Evolutionary conservation across 2,888 invertebrate species (phyloP), one percentile per base, ranked within the genome.

Genomic region (Colletes collaris): DNA sequence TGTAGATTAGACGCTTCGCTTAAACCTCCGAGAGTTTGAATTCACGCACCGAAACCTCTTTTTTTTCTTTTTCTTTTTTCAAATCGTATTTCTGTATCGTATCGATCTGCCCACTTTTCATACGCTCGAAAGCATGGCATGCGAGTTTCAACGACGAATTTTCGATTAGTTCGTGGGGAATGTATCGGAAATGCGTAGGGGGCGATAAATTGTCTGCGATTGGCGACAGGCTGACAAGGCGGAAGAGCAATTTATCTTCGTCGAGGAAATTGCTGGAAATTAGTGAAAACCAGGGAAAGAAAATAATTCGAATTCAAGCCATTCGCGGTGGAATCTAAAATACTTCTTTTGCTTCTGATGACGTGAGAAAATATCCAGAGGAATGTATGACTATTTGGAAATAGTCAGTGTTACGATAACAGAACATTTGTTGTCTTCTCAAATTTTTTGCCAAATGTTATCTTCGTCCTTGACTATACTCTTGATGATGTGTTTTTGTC

Each of bases 51-150:
- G 52, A 72, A 44, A 35, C 27, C 55, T 27, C 49, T 19, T 44
- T 13, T 8, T 37, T 67, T 16, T 6, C 27, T 52, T 62, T 60
- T 67, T 40, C 11, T 40, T 65, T 16, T 60, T 65, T 50, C 35
- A 70, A 55, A 55, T 73, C 70, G 56, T 82, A 8, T 74, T 49
- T 55, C 72, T 79, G 75, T 76, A 79, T 67, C 73, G 59, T 67
- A 63, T 80, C 80, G 71, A 72, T 59, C 65, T 68, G 59, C 58
- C 66, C 50, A 76, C 44, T 66, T 75, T 83, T 76, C 74, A 78
- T 85, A 72, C 85, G 82, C 78, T 85, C 86, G 82, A 79, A 59
- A 71, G 86, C 86, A 87, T 87, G 86, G 86, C 86, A 87, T 87
- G 86, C 74, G 19, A 81, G 60, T 77, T 40, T 86, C 13, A 63